Evolutionary conservation across 2,888 invertebrate species (phyloP), one percentile per base, ranked within the genome.

Genomic region (Pandemis heparana): DNA sequence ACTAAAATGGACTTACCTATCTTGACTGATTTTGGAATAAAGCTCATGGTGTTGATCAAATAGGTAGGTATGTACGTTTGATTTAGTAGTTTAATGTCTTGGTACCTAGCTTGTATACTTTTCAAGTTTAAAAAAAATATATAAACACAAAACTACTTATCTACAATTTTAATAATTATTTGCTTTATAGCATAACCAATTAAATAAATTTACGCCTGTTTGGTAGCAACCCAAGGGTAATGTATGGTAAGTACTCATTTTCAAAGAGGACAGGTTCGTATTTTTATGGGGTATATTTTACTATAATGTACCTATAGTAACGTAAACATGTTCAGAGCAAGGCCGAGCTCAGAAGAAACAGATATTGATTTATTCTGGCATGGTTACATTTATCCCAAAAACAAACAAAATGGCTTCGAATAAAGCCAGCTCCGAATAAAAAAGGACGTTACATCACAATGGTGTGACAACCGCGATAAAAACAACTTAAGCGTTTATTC

Each of bases 381-480:
- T 7, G 51, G 16, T 53, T 53, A 18, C 65, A 39, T 10, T 53
- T 16, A 16, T 56, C 16, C 51, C 39, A 8, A 53, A 53, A 51
- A 39, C 38, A 43, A 43, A 46, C 12, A 56, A 53, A 65, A 59
- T 38, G 38, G 32, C 32, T 16, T 48, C 38, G 48, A 38, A 68
- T 68, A 68, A 68, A 46, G 16, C 48, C 16, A 38, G 68, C 32
- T 16, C 43, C 61, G 10, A 43, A 69, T 38, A 60, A 60, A 60
- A 60, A 48, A 39, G 39, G 46, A 18, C 16, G n/a, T 51, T 51
- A 69, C 39, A 39, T 41, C 38, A 48, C 69, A 61, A 69, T 18
- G 18, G 39, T 56, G 18, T 60, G 48, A 59, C 48, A 48, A 65
- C 59, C 14, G 56, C 48, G 66, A 51, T 60, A 41, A 39, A 63